Conservation (phyloP, 2,113 vertebrate species). For the Martes martes region DNA sequence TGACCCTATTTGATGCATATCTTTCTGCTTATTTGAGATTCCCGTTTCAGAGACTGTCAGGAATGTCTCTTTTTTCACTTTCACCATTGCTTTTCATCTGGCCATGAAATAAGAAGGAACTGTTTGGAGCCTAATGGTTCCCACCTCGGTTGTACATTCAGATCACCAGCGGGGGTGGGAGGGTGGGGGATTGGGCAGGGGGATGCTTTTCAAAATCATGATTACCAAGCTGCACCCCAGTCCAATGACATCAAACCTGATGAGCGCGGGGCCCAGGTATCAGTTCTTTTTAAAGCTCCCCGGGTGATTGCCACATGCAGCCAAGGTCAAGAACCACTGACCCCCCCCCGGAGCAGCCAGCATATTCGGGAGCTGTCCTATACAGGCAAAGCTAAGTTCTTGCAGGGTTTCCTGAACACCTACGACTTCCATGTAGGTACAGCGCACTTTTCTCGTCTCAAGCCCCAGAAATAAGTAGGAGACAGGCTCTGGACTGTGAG, state of each 20-base stretch:
- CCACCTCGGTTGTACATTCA: neutral
- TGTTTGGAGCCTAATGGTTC: neutral
- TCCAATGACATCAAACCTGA: neutral
- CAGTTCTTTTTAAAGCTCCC: neutral
- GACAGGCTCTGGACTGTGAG: neutral
- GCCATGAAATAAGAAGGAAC: neutral
- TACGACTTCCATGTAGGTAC: neutral
- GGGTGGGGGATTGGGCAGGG: neutral
- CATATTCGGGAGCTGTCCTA: accelerated
- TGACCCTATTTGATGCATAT: neutral
- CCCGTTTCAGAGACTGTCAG: neutral
- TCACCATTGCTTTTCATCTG: neutral
- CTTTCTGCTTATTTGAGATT: neutral
- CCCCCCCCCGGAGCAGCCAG: neutral
- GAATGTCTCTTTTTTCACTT: neutral
- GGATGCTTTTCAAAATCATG: neutral
- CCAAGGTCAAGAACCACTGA: neutral
- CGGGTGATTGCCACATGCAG: neutral
- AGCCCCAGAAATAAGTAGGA: neutral
- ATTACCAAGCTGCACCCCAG: neutral
- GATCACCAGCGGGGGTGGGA: neutral
- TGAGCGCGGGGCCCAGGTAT: neutral
- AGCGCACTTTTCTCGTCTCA: neutral
- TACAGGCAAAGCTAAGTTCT: neutral
- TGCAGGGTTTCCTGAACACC: neutral